Evolutionary conservation across 2,888 invertebrate genomes (phyloP).

Genomic region (Spodoptera picta): DNA sequence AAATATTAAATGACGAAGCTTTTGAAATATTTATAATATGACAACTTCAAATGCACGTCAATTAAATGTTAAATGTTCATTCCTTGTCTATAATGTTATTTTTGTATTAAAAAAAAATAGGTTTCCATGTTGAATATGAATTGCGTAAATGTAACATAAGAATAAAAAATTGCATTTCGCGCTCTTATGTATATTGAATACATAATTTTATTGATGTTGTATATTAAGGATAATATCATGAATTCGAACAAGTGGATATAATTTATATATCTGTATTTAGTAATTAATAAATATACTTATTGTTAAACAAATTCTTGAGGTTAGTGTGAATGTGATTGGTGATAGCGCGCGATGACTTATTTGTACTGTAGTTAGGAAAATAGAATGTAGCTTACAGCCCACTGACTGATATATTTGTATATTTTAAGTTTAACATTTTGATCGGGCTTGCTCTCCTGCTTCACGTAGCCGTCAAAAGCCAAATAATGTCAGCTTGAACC

Average conservation of each 20-base stretch:
- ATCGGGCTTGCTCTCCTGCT: conserved; percentile 65
- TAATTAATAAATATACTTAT: conserved; percentile 58
- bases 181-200: conserved; percentile 68
- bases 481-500: conserved; percentile 34
- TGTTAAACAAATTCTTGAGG: conserved; percentile 60
- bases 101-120: conserved; percentile 54
- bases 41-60: conserved; percentile 50
- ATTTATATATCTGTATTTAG: conserved; percentile 65
- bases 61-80: conserved; percentile 59
- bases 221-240: conserved; percentile 79
- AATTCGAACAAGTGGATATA: conserved; percentile 83
- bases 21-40: conserved; percentile 41
- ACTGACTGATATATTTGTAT: conserved; percentile 85
- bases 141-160: conserved; percentile 61
- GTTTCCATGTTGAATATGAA: conserved; percentile 66
- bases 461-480: conserved; percentile 46
- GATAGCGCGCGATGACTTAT: conserved; percentile 56
- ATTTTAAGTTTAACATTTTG: conserved; percentile 78
- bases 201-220: conserved; percentile 70
- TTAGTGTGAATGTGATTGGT: conserved; percentile 49
- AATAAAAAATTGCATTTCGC: conserved; percentile 77
- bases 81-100: conserved; percentile 59
- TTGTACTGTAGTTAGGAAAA: conserved; percentile 73
- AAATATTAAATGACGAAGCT: conserved; percentile 39
- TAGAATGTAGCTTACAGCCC: conserved; percentile 73